Evolutionary conservation across 2,888 invertebrate species (phyloP), one percentile per base, ranked within the genome.

Genomic region (Polymixis flavicincta): DNA sequence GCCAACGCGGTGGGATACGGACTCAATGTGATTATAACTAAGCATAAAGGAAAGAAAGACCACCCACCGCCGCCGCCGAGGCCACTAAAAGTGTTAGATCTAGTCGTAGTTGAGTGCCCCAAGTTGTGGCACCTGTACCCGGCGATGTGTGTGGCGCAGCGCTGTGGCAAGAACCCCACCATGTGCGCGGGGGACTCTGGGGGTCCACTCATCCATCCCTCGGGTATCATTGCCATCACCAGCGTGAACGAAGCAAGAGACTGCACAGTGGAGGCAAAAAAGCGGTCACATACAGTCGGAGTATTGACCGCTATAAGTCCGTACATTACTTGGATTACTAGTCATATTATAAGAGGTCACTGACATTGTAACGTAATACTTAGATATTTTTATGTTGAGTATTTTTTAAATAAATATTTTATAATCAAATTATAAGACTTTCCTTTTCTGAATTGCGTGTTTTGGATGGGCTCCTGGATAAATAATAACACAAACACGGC

Each of bases 271-370:
- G 75, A n/a, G n/a, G 42, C 28, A 19, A 60, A 75, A 19, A 11
- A 50, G 9, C 42, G 75, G 28, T 59, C 59, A 22, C 50, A 50
- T 19, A 50, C 75, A 13, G 17, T 73, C 19, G 73, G 50, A 59
- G 37, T 67, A 22, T 17, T 67, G 57, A 71, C 81, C 8, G 76
- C 82, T 19, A 8, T 64, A 19, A 76, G 67, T 45, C 57, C 54
- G 25, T 71, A 71, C 66, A 11, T 71, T n/a, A 59, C 63, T 70
- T 82, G 63, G 70, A 82, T 82, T 17, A 52, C 66, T 59, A 75
- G 70, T 67, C 66, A 76, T 48, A 13, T 59, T 45, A 13, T 19
- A 66, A 52, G n/a, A 2, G 28, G 28, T 54, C 17, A 60, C n/a
- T 80, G 55, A 74, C 17, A 9, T 37, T n/a, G 17, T 60, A 60